These are phyloP conservation scores for Leucophenga maculata DNA, from an alignment of 2,888 invertebrate species.

Conservation along the genomic window DNA sequence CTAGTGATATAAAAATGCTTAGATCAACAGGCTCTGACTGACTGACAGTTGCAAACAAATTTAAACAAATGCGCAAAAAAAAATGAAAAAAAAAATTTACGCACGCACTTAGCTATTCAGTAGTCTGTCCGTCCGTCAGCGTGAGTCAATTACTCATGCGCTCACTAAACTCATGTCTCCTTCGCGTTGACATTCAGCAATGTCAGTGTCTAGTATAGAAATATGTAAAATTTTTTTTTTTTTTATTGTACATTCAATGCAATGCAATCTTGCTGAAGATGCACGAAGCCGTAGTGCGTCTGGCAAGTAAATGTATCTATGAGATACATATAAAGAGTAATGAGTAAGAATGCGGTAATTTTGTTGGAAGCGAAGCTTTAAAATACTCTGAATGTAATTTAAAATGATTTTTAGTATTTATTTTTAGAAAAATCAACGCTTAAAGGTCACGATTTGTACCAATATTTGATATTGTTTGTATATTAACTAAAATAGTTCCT, in stretches of 20 bases:
- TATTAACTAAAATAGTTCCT: too few relatives aligned
- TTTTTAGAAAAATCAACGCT: too few relatives aligned
- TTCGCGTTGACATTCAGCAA: conserved; percentile 58
- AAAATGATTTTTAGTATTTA: too few relatives aligned
- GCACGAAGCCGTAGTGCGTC: too few relatives aligned
- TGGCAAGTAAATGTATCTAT: neutral
- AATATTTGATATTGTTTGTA: too few relatives aligned
- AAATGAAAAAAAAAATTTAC: neutral
- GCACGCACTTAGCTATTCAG: too few relatives aligned
- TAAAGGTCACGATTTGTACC: too few relatives aligned
- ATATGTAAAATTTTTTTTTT: too few relatives aligned
- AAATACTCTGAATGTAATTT: neutral
- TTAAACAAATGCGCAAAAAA: neutral
- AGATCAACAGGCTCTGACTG: neutral
- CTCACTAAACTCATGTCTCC: neutral
- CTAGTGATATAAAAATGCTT: neutral
- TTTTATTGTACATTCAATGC: neutral
- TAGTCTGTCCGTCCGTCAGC: too few relatives aligned
- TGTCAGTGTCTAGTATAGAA: conserved; percentile 49
- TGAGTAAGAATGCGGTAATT: neutral
- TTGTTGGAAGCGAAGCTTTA: neutral
- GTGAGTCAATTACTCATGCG: conserved; percentile 15
- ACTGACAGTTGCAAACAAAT: conserved; percentile 4
- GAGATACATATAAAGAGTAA: too few relatives aligned
- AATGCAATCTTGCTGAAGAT: neutral